These are phyloP conservation scores for Kryptolebias ocellatus DNA, from an alignment of 2,797 vertebrate genomes.

Conservation along the genomic window DNA sequence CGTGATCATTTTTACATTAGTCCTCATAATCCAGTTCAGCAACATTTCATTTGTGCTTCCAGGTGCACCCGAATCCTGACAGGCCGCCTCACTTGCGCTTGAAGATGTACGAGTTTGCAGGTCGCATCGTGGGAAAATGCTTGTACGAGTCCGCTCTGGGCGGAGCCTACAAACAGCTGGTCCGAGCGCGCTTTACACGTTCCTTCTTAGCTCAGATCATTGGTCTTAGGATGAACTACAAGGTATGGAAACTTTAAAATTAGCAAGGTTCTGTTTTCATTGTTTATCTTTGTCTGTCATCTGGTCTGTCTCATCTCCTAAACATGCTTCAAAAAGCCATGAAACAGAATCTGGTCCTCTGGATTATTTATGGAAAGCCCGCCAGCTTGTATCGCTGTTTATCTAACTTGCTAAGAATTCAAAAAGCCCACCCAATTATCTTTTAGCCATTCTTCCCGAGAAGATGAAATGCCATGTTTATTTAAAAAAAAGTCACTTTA, in stretches of 20 bases:
- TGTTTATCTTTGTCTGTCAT: constrained; percentile 58
- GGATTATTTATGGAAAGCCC: constrained; percentile 38
- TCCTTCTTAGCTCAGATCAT: constrained; percentile 99
- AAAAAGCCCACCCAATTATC: constrained; percentile 49
- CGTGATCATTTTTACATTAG: neutral
- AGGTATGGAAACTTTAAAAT: constrained; percentile 81
- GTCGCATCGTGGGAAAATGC: constrained; percentile 96
- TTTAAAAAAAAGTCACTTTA: constrained; percentile 50
- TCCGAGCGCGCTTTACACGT: constrained; percentile 95
- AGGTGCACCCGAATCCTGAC: constrained; percentile 98
- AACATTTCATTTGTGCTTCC: neutral
- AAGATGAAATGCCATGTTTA: constrained; percentile 58
- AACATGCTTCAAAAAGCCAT: constrained; percentile 37
- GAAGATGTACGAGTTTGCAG: constrained; percentile 97
- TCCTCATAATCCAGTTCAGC: neutral
- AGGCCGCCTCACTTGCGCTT: constrained; percentile 88
- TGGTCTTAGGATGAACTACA: constrained; percentile 98
- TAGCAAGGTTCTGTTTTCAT: constrained; percentile 34
- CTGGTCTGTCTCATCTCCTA: constrained; percentile 47
- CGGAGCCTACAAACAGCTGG: constrained; percentile 94
- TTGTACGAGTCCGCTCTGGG: constrained; percentile 96
- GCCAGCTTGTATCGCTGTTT: constrained; percentile 56
- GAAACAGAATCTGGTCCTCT: constrained; percentile 45
- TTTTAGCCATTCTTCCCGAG: constrained; percentile 36
- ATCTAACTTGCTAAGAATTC: constrained; percentile 43